Conservation (phyloP, 2,888 invertebrate species). For the Blera fallax region DNA sequence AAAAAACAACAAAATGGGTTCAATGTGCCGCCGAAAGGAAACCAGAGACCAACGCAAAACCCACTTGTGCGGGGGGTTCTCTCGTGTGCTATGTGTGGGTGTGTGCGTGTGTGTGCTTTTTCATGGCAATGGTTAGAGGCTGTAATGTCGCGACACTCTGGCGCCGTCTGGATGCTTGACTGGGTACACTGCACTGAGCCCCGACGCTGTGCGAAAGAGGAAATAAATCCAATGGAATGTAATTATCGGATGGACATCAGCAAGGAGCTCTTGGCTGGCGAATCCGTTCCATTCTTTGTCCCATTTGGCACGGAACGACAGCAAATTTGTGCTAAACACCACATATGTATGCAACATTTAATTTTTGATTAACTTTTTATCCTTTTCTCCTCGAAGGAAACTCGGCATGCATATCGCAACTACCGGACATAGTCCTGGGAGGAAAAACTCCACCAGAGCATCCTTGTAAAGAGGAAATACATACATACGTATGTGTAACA, state of each 20-base stretch:
- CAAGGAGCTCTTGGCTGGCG: background rate
- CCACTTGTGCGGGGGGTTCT: conserved; percentile 3
- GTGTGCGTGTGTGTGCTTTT: background rate
- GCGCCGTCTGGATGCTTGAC: conserved; percentile 45
- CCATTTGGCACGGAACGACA: conserved; percentile 37
- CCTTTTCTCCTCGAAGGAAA: background rate
- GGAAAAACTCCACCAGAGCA: background rate
- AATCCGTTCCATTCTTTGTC: background rate
- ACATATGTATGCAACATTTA: conserved; percentile 37
- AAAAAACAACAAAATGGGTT: conserved; percentile 46
- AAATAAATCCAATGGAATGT: conserved; percentile 62
- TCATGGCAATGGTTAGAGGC: conserved; percentile 40
- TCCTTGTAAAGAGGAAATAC: background rate
- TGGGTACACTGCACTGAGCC: conserved; percentile 31
- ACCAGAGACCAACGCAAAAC: conserved; percentile 38
- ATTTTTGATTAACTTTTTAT: conserved; percentile 40
- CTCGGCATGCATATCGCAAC: too few species aligned
- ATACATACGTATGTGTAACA: background rate
- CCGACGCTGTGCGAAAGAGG: conserved; percentile 39
- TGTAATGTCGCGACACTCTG: conserved; percentile 65
- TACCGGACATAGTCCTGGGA: conserved; percentile 1
- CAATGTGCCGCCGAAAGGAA: conserved; percentile 58
- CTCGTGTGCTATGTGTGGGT: background rate
- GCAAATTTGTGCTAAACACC: background rate
- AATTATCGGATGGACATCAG: conserved; percentile 59